Conservation (phyloP, 2,888 invertebrate genomes). For the Sphaerophoria rueppellii region DNA sequence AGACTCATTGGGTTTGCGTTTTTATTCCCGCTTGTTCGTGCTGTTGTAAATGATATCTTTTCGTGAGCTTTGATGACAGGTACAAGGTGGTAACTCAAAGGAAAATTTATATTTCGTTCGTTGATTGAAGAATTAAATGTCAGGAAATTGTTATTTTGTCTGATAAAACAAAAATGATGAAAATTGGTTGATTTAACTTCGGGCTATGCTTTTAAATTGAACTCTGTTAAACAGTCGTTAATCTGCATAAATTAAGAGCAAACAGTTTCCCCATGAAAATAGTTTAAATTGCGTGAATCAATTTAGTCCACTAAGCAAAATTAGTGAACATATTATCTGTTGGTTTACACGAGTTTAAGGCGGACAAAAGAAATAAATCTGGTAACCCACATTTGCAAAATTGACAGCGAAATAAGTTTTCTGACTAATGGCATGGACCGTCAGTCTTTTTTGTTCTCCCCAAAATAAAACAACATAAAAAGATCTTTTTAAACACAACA, state of each 20-base stretch:
- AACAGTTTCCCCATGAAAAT: no score
- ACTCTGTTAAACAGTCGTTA: no score
- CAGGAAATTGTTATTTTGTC: no score
- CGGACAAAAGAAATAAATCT: slow-evolving; percentile 42
- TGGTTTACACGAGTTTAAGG: slow-evolving; percentile 31
- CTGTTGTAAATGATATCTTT: not conserved
- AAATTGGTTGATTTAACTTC: no score
- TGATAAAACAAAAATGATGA: no score
- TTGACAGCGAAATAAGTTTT: slow-evolving; percentile 56
- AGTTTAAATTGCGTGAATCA: no score
- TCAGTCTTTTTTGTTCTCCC: not conserved
- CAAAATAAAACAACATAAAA: not conserved
- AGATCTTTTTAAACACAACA: not conserved
- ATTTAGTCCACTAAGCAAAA: not conserved
- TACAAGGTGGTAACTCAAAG: not conserved
- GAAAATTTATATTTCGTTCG: no score
- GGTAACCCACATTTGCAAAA: slow-evolving; percentile 53
- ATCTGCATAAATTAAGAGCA: no score
- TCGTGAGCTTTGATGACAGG: not conserved
- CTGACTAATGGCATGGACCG: slow-evolving; percentile 8
- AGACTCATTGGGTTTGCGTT: slow-evolving; percentile 20
- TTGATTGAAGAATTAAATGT: no score
- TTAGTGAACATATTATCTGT: slow-evolving; percentile 30
- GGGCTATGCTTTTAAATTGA: no score
- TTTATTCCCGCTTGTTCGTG: slow-evolving; percentile 2